Conservation (phyloP, 1,140 invertebrate genomes). For the Trialeurodes vaporariorum region DNA sequence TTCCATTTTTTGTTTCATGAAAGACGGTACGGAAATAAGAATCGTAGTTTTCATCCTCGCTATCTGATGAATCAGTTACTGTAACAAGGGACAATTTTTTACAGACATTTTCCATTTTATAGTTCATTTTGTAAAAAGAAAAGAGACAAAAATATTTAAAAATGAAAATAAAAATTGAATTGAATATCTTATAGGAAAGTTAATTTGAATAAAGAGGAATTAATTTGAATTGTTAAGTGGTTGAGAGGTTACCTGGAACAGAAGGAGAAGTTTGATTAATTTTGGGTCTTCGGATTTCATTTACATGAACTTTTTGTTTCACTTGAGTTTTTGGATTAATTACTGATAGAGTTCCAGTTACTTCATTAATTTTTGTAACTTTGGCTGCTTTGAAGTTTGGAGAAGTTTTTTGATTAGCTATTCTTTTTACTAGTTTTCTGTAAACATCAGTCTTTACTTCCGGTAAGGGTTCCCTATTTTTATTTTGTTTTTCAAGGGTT, state of each 20-base stretch:
- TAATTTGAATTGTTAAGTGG: no score
- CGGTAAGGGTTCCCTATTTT: background rate
- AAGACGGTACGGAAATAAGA: no score
- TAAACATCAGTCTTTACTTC: background rate
- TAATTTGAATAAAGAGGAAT: no score
- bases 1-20: no score
- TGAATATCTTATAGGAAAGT: no score
- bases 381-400: background rate
- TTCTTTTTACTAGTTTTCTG: background rate
- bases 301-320: background rate
- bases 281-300: background rate
- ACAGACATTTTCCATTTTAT: no score
- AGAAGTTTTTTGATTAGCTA: background rate
- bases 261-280: background rate
- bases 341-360: background rate
- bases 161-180: no score
- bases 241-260: background rate
- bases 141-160: no score
- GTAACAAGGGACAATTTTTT: no score
- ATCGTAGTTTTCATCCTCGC: no score
- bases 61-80: no score
- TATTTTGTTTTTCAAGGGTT: background rate
- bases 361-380: background rate
- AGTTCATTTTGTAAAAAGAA: no score
- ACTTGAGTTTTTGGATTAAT: background rate